phyloP scores from a whole-genome alignment of 2,797 vertebrate genomes.

The Platyrinchus mystaceus region DNA sequence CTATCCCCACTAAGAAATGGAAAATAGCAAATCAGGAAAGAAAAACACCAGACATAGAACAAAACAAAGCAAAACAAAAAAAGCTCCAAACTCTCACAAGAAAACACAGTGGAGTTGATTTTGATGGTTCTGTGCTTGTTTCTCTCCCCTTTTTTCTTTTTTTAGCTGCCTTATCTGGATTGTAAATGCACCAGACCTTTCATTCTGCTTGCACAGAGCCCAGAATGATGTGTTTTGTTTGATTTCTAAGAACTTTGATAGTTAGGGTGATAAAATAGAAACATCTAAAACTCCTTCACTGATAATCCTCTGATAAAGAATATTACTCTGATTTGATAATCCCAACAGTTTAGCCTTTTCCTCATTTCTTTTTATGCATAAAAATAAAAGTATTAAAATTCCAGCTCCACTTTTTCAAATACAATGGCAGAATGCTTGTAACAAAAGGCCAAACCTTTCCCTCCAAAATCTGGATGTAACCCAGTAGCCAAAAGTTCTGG shows the following conservation, averaged over 20 bases:
- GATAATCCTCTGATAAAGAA: background rate
- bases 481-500: background rate
- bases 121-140: background rate
- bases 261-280: background rate
- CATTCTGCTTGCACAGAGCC: background rate
- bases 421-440: background rate
- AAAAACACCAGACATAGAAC: background rate
- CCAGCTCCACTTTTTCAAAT: background rate
- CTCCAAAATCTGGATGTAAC: background rate
- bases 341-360: background rate
- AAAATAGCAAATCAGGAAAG: background rate
- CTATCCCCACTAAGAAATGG: background rate
- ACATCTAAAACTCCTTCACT: background rate
- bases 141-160: background rate
- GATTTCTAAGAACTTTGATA: background rate
- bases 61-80: background rate
- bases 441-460: background rate
- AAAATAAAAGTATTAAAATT: background rate
- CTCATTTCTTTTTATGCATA: background rate
- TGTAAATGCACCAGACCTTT: background rate
- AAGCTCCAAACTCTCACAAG: background rate
- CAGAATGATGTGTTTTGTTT: background rate
- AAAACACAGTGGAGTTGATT: background rate
- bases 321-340: background rate
- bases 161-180: background rate